Conservation (phyloP, 92 coral and sea anemone genomes). For the Heliopora coerulea region DNA sequence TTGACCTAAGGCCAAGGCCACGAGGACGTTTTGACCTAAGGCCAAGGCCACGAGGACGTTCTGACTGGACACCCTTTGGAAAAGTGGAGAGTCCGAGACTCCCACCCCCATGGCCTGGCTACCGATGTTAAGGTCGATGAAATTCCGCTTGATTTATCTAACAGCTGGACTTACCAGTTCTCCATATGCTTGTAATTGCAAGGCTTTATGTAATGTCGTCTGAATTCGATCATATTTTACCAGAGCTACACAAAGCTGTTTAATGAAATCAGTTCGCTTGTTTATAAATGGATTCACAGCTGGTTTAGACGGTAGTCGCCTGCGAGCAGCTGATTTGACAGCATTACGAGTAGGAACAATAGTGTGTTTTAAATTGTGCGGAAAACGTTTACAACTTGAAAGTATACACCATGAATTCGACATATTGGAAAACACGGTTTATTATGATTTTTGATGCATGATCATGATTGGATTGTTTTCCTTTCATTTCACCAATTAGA, state of each 20-base stretch:
- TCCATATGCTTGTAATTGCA: constrained; percentile 86
- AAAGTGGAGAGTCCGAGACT: too few relatives aligned
- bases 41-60: too few relatives aligned
- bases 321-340: constrained; percentile 74
- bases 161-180: constrained; percentile 67
- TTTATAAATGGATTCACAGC: constrained; percentile 75
- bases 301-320: constrained; percentile 79
- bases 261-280: constrained; percentile 84
- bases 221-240: constrained; percentile 91
- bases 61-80: too few relatives aligned
- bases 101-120: too few relatives aligned
- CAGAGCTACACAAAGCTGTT: constrained; percentile 72
- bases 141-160: too few relatives aligned
- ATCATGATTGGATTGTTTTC: background rate
- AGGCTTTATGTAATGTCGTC: constrained; percentile 87
- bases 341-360: constrained; percentile 29
- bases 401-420: constrained; percentile 1
- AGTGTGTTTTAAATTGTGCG: background rate
- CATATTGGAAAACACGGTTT: constrained; percentile 20
- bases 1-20: too few relatives aligned
- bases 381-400: constrained; percentile 17
- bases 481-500: background rate
- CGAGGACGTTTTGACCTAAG: too few relatives aligned
- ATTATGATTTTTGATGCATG: background rate
- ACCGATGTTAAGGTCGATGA: too few relatives aligned